Evolutionary conservation across 1,140 invertebrate genomes (phyloP).

Genomic region (Drosophila kanapiae): DNA sequence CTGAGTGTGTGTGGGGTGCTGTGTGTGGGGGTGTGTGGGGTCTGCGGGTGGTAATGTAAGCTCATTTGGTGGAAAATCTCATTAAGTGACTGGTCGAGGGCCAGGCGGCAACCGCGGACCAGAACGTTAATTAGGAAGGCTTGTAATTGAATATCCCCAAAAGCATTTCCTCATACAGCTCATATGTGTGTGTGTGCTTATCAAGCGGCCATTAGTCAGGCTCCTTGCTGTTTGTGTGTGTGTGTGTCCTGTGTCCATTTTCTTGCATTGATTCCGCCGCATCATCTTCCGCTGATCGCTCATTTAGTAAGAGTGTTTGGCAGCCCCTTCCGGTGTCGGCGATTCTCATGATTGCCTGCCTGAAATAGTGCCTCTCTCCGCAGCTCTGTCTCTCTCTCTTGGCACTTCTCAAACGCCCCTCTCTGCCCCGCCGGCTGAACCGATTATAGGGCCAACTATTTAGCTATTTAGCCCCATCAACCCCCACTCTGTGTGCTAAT

Average conservation of each 20-base stretch:
- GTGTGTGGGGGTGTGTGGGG: neutral
- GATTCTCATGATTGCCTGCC: neutral
- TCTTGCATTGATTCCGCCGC: slow-evolving; percentile 33
- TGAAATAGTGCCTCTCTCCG: neutral
- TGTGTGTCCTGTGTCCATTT: slow-evolving; percentile 9
- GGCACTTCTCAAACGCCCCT: too few relatives aligned
- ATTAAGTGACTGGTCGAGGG: slow-evolving; percentile 48
- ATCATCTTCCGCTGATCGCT: slow-evolving; percentile 40
- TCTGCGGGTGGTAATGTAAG: slow-evolving; percentile 23
- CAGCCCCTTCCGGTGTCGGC: neutral
- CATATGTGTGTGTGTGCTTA: neutral
- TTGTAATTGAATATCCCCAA: slow-evolving; percentile 59
- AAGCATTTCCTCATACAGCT: slow-evolving; percentile 13
- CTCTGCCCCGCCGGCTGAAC: neutral
- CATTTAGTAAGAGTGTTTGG: slow-evolving; percentile 21
- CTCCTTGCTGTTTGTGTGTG: neutral
- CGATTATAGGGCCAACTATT: slow-evolving; percentile 32
- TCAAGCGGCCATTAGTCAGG: neutral
- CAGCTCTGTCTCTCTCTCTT: neutral
- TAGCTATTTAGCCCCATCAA: neutral
- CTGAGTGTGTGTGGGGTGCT: neutral
- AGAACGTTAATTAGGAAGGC: slow-evolving; percentile 54
- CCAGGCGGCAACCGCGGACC: slow-evolving; percentile 19
- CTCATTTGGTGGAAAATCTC: slow-evolving; percentile 54
- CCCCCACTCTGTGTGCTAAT: slow-evolving; percentile 29